These are phyloP conservation scores for Smutsia gigantea DNA, from an alignment of 2,797 vertebrate genomes.

Conservation along the genomic window DNA sequence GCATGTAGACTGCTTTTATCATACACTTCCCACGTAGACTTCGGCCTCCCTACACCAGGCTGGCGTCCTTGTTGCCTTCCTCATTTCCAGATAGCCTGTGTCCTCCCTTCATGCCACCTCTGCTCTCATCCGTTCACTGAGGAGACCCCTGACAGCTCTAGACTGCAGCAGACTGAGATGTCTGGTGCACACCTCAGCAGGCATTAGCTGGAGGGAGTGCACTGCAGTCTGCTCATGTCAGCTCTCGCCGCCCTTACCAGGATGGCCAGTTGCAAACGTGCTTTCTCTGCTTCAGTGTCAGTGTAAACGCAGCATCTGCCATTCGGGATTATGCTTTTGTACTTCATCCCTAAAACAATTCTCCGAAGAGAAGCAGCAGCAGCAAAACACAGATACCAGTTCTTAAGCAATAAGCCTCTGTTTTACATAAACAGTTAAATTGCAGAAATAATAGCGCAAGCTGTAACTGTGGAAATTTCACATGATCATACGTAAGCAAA, in stretches of 20 bases:
- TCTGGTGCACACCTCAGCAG: background rate
- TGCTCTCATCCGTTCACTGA: background rate
- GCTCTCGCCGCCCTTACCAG: background rate
- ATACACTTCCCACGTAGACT: background rate
- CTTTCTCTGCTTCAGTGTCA: background rate
- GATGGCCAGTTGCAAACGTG: background rate
- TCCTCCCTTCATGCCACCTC: background rate
- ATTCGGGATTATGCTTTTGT: background rate
- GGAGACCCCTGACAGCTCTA: background rate
- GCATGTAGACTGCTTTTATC: too few relatives aligned
- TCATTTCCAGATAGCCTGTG: background rate
- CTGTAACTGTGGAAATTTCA: background rate
- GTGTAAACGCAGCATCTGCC: background rate
- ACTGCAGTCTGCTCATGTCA: background rate
- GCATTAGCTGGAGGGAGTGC: background rate
- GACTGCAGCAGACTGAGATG: background rate
- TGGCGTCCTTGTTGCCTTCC: background rate
- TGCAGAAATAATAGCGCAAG: background rate
- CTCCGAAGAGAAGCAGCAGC: background rate
- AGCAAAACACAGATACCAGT: background rate
- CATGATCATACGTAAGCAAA: background rate
- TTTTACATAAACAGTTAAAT: background rate
- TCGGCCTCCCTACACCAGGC: background rate
- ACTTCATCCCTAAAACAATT: background rate
- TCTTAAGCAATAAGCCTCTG: background rate